A percentile compares a stretch with the other conserved stretches of the same genome.
Conservation (phyloP, 2,113 vertebrate genomes). For the Scytalopus superciliaris region DNA sequence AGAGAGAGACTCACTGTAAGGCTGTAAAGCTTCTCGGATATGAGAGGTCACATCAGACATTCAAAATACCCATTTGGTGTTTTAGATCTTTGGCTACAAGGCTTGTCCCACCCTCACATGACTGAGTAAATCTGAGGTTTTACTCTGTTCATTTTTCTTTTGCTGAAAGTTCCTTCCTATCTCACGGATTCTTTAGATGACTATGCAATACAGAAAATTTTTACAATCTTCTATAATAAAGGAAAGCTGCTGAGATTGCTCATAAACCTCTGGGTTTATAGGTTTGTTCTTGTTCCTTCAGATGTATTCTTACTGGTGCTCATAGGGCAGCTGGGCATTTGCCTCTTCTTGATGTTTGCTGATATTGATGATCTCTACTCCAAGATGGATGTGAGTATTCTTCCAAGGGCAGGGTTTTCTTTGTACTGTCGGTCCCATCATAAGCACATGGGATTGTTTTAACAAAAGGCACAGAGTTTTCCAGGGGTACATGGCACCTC, state of each 20-base stretch:
- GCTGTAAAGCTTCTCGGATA: neutral
- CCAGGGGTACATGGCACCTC: neutral
- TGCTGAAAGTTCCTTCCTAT: neutral
- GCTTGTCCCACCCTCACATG: neutral
- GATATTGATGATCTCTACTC: constrained; percentile 72
- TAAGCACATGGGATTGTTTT: neutral
- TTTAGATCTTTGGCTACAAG: neutral
- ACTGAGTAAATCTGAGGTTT: neutral
- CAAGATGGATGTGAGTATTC: constrained; percentile 77
- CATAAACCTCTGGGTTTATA: neutral
- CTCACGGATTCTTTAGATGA: neutral
- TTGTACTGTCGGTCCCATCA: neutral
- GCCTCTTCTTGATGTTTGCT: constrained; percentile 80
- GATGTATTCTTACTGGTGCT: constrained; percentile 76
- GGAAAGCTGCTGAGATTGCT: neutral
- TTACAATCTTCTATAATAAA: neutral
- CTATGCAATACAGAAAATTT: neutral
- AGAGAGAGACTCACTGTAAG: neutral
- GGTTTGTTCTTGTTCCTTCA: constrained; percentile 43
- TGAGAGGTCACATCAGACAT: neutral
- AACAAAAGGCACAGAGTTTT: neutral
- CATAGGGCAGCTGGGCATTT: constrained; percentile 66
- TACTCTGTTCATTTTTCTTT: neutral
- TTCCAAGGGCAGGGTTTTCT: neutral
- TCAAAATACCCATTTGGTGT: neutral